Evolutionary conservation across 2,113 vertebrate species (phyloP), one percentile per base, ranked within the genome.

Genomic region (Rhinogobius similis): DNA sequence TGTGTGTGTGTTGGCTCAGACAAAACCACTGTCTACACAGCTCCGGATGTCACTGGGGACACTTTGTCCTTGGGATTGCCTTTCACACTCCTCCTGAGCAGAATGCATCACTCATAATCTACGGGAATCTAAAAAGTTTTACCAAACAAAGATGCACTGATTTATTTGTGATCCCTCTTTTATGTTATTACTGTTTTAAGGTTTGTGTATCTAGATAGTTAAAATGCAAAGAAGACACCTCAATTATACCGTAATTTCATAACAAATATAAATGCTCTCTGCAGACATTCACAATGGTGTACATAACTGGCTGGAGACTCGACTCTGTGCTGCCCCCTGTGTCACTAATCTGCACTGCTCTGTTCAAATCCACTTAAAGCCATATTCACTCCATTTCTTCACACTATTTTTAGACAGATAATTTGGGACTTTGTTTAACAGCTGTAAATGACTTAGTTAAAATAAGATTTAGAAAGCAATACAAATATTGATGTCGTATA

Each of bases 271-370:
- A 18, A 18, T 8, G 10, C 27, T 36, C 29, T 9, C n/a, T 12
- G 16, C 27, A 44, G 43, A 16, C 43, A 46, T 46, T 9, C 46
- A 50, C 7, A n/a, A n/a, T 20, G 6, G 16, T 38, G 58, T 10
- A 3, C 16, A 59, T 5, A 61, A 12, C 58, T 11, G 18, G 27
- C 58, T 61, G 58, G 18, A 59, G 16, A 36, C 58, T 12, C 14
- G 29, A 36, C 58, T 36, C 58, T n/a, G 29, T 61, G 58, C 29
- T 61, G 29, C 78, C 73, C 78, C 72, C 83, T 79, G 86, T 24
- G 58, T 55, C 65, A 86, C 82, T 82, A 81, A 89, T 90, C 70
- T 56, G 36, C 69, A 68, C 77, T 83, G 63, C 65, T 65, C 53
- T 62, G 71, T 72, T 75, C 61, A 75, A 56, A 79, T 27, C 72